These are phyloP conservation scores for Hippotragus niger DNA, from an alignment of 2,113 vertebrate genomes.

Conservation along the genomic window DNA sequence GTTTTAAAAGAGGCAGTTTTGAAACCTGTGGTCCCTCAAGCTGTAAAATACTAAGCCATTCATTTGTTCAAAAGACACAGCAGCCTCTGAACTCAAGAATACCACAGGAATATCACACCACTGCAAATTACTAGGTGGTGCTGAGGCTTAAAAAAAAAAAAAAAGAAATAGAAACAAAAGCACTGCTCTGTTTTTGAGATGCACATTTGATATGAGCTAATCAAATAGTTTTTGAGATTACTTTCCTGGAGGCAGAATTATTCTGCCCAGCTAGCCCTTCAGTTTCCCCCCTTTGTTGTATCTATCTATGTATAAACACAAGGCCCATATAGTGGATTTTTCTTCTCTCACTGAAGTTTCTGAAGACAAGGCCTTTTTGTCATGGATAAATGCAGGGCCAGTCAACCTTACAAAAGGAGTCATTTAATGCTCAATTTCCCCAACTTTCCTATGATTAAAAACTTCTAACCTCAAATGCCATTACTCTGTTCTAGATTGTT, in stretches of 20 bases:
- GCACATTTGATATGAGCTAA: constrained; percentile 18
- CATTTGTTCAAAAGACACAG: constrained; percentile 59
- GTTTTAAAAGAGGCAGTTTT: constrained; percentile 52
- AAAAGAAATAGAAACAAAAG: constrained; percentile 41
- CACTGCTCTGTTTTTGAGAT: constrained; percentile 39
- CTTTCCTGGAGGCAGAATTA: constrained; percentile 47
- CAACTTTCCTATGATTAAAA: constrained; percentile 54
- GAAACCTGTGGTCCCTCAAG: constrained; percentile 25
- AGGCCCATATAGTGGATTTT: not conserved
- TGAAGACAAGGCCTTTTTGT: constrained; percentile 65
- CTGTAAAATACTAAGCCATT: constrained; percentile 53
- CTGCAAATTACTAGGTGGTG: constrained; percentile 65
- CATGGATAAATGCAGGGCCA: constrained; percentile 3
- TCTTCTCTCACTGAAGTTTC: constrained; percentile 15
- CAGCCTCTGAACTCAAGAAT: not conserved
- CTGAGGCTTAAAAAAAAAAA: constrained; percentile 10
- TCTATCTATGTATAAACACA: constrained; percentile 35
- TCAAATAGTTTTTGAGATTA: constrained; percentile 10
- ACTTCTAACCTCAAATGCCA: constrained; percentile 32
- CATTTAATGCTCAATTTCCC: constrained; percentile 62
- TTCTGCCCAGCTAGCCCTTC: constrained; percentile 23
- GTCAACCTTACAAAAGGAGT: constrained; percentile 55
- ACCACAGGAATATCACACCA: constrained; percentile 60
- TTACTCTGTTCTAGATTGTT: not conserved
- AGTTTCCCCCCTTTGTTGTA: constrained; percentile 20